Evolutionary conservation across 2,888 invertebrate genomes (phyloP), one percentile per base, ranked within the genome.

Genomic region (Pyralis farinalis): DNA sequence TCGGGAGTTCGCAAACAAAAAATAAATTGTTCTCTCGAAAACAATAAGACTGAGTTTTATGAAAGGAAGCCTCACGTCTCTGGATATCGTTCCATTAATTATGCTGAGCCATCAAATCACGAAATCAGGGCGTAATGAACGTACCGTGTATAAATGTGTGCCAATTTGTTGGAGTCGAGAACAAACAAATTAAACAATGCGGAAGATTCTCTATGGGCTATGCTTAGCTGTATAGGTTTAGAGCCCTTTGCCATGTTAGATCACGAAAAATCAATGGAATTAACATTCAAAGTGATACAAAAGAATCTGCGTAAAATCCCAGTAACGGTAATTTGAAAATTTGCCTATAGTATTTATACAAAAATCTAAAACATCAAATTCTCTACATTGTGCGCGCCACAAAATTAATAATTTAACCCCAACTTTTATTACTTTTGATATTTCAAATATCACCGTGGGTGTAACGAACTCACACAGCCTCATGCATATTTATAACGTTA

Each of bases 401-500:
- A 37, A 37, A 37, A 30, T 37, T 37, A 37, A 30, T 37, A 37
- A 30, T 37, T 30, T 37, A 29, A 22, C 37, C 37, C 30, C 37
- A 30, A 20, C 37, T 35, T 25, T n/a, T 37, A 12, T 28, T 35
- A 20, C 36, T 28, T 37, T 29, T 37, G 37, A 37, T 37, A 37
- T 37, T 37, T 37, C 30, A 30, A 37, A 37, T 37, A 37, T 37
- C 37, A 37, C 30, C 30, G 37, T 30, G 32, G 29, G 35, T 40
- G 40, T 40, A 35, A 31, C 34, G 27, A 50, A 55, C 55, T 62
- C 58, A 51, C 60, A 62, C 52, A 53, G 47, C 42, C 82, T 86
- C 83, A 87, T 88, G 87, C 80, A 88, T 88, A 88, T 88, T 87
- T 82, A 88, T 87, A 85, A 82, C 74, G 69, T 78, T 71, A 72